A percentile compares a stretch with the other conserved stretches of the same genome.
phyloP scores from a whole-genome alignment of 2,113 vertebrate genomes.

The Rhegmatorhina hoffmannsi region DNA sequence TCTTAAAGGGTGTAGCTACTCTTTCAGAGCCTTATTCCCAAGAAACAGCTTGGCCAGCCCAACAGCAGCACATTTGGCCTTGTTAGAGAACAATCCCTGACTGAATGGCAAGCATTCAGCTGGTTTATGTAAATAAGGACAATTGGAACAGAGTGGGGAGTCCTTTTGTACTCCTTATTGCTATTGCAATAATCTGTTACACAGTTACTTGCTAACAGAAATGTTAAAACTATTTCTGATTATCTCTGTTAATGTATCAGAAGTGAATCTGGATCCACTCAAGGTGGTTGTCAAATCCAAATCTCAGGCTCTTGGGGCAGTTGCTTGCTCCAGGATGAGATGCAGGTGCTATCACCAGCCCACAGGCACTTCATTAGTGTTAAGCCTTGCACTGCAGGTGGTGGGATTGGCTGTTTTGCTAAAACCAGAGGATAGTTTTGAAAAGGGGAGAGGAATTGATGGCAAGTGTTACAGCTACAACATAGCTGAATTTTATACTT shows the following conservation, averaged over 20 bases:
- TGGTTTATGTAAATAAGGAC: background rate
- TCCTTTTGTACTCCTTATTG: background rate
- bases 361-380: background rate
- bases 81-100: background rate
- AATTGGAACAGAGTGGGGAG: background rate
- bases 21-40: background rate
- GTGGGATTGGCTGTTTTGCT: background rate
- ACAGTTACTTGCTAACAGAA: background rate
- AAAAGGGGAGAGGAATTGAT: background rate
- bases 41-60: background rate
- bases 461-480: background rate
- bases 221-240: background rate
- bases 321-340: background rate
- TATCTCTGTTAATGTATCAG: background rate
- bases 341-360: background rate
- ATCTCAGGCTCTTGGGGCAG: background rate
- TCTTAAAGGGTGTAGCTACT: background rate
- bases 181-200: background rate
- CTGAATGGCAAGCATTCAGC: background rate
- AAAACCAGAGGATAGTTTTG: background rate
- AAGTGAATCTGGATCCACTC: background rate
- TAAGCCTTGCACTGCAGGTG: background rate
- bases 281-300: background rate
- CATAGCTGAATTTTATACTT: background rate
- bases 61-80: background rate